phyloP scores from a whole-genome alignment of 23 tunicate genomes.

The Styela clava region DNA sequence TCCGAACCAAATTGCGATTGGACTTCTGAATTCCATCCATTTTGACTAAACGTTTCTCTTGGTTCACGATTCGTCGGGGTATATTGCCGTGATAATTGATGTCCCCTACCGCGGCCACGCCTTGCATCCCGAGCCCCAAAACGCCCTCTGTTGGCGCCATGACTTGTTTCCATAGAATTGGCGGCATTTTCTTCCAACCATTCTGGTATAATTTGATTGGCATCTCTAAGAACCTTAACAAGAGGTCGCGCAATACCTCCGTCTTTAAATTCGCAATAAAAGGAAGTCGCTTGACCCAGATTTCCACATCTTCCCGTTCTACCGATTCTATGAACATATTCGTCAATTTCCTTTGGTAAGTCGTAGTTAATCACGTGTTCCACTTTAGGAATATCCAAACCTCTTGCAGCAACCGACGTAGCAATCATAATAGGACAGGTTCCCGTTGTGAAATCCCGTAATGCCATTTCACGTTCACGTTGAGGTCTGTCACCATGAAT shows the following conservation, averaged over 20 bases:
- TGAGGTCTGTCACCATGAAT: constrained; percentile 96
- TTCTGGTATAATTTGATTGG: constrained; percentile 57
- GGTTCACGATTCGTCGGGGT: no score
- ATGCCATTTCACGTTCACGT: constrained; percentile 80
- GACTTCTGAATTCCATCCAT: no score
- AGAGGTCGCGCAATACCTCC: constrained; percentile 50
- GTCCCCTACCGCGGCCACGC: constrained; percentile 9
- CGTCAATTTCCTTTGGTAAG: constrained; percentile 84
- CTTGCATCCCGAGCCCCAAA: constrained; percentile 72
- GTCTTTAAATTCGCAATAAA: constrained; percentile 66
- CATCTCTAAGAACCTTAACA: constrained; percentile 59
- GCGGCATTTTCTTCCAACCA: constrained; percentile 73
- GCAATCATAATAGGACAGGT: constrained; percentile 79
- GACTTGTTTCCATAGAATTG: constrained; percentile 50
- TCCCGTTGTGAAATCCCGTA: constrained; percentile 80
- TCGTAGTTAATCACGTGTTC: constrained; percentile 98
- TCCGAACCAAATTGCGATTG: no score
- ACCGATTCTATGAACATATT: constrained; percentile 95
- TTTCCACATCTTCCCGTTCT: constrained; percentile 97
- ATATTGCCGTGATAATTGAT: not conserved
- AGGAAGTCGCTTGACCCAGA: constrained; percentile 88
- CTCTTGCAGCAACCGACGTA: constrained; percentile 94
- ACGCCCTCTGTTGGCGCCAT: constrained; percentile 41
- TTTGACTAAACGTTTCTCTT: no score
- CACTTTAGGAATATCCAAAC: constrained; percentile 89